Base-by-base conservation (phyloP, 2,888 invertebrate species). In the Melieria crassipennis region DNA sequence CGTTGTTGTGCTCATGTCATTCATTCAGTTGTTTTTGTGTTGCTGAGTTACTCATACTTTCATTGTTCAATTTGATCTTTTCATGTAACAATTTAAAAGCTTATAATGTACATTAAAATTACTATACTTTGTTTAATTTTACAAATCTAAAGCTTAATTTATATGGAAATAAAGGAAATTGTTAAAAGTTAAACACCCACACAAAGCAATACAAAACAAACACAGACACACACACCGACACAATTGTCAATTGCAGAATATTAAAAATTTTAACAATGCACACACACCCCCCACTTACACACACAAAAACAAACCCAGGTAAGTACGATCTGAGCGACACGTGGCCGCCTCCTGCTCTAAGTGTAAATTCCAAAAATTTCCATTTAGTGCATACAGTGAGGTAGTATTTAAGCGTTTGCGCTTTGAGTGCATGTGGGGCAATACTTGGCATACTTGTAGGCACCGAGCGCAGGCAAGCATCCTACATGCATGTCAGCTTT, bases 71-170 rank as follows among this genome's bases (percentile, higher is more conserved):
- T 52, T 52, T 52, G 11, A 52, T 52, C 52, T 52, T 52, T 52
- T 11, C 52, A 52, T 52, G 56, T 69, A 55, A 62, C 57, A 69
- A 63, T 69, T 69, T 63, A 56, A 63, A 52, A 48, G 62, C 63
- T 69, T 69, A 69, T 62, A 56, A 47, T 62, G 30, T 48, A 69
- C 55, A 56, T 62, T 42, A 30, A 9, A n/a, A 63, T 69, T 69
- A 69, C 69, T 63, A 63, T 69, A 69, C 69, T 65, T 47, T 46
- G 55, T n/a, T 52, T n/a, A 52, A n/a, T 52, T 52, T 52, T 52
- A 52, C 13, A 52, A 52, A 52, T 52, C 52, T 52, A 52, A 52
- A 52, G 52, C 52, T 52, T 52, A 30, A 30, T 30, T 30, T 30
- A 30, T 30, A 30, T 30, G 30, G 30, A 30, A 30, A 30, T 30